Evolutionary conservation across 2,888 invertebrate genomes (phyloP).

Genomic region (Nasonia oneida): DNA sequence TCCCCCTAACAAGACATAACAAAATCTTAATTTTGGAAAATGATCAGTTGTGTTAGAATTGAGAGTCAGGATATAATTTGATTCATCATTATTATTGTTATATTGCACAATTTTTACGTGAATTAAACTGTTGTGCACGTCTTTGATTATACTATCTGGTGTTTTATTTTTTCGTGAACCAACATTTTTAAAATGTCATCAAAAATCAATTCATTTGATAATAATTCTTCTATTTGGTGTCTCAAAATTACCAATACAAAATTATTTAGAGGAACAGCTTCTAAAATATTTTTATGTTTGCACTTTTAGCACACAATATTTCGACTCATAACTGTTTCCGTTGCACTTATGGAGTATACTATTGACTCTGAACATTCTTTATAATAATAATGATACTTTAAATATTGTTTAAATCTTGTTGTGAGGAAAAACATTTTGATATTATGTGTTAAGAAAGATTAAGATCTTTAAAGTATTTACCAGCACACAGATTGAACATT

Average conservation of each 20-base stretch:
- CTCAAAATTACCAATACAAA: background rate
- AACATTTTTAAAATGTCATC: conserved; percentile 1
- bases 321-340: background rate
- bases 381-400: conserved; percentile 3
- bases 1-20: conserved; percentile 20
- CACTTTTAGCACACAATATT: background rate
- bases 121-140: background rate
- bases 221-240: conserved; percentile 6
- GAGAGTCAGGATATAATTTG: background rate
- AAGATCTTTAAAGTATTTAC: background rate
- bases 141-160: background rate
- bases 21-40: conserved; percentile 38
- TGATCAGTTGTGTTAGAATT: conserved; percentile 25
- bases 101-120: background rate
- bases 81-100: background rate
- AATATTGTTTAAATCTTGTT: conserved; percentile 2
- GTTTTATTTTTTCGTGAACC: background rate
- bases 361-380: background rate
- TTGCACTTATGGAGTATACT: background rate
- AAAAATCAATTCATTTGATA: background rate
- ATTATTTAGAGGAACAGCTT: background rate
- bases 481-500: background rate
- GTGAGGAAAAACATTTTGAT: conserved; percentile 3
- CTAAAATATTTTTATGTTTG: background rate
- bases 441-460: background rate